phyloP scores from a whole-genome alignment of 2,888 invertebrate genomes.

The Ptycholaimellus sp. region DNA sequence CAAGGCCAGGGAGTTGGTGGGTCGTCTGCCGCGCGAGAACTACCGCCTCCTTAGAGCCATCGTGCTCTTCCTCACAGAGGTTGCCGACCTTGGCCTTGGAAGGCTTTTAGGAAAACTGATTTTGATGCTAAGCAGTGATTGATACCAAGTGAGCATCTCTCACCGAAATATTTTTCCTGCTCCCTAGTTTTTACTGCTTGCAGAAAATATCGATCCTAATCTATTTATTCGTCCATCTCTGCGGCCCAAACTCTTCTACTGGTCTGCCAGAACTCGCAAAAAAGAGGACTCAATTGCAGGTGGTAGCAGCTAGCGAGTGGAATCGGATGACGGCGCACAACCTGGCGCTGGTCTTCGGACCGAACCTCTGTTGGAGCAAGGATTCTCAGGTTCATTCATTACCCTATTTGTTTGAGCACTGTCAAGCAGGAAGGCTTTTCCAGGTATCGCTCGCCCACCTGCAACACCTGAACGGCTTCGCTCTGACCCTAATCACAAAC shows the following conservation, averaged over 20 bases:
- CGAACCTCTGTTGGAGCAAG: constrained; percentile 59
- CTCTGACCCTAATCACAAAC: constrained; percentile 19
- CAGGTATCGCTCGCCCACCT: constrained; percentile 20
- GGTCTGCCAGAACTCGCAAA: too few species aligned
- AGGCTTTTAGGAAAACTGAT: too few species aligned
- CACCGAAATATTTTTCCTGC: too few species aligned
- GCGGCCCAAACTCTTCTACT: too few species aligned
- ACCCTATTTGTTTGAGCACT: not conserved
- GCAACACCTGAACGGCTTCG: constrained; percentile 23
- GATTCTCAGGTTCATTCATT: constrained; percentile 18
- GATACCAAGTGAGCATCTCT: too few species aligned
- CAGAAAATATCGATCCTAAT: too few species aligned
- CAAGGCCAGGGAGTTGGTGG: constrained; percentile 16
- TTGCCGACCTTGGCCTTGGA: too few species aligned
- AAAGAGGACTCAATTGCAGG: constrained; percentile 12
- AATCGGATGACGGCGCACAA: constrained; percentile 73
- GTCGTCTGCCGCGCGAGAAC: constrained; percentile 16
- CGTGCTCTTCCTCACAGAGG: constrained; percentile 18
- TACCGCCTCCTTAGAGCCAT: constrained; percentile 17
- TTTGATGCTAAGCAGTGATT: too few species aligned
- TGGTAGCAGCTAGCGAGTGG: constrained; percentile 41
- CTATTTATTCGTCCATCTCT: too few species aligned
- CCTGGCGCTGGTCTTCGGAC: constrained; percentile 77
- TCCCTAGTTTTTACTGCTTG: too few species aligned
- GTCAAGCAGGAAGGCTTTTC: not conserved